Conservation (phyloP, 2,888 invertebrate species). For the Spatulosminthurus flaviceps region DNA sequence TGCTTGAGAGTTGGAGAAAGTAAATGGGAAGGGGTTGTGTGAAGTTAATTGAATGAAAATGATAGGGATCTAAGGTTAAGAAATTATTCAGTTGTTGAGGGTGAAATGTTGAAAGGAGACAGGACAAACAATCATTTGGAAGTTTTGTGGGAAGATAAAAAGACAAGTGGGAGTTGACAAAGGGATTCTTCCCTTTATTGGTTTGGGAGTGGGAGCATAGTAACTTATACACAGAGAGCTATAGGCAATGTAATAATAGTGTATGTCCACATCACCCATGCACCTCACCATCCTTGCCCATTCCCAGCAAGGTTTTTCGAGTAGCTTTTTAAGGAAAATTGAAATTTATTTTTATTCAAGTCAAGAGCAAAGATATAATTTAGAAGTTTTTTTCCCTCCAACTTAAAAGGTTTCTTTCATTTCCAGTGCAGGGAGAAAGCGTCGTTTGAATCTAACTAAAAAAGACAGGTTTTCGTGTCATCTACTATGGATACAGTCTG, state of each 20-base stretch:
- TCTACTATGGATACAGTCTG: too few species aligned
- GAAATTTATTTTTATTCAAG: conserved; percentile 42
- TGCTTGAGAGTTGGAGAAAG: too few species aligned
- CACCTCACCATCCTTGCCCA: too few species aligned
- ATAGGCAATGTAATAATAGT: too few species aligned
- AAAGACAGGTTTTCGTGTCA: conserved; percentile 31
- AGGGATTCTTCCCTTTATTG: not conserved
- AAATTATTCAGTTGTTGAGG: conserved; percentile 9
- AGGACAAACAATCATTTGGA: conserved; percentile 16
- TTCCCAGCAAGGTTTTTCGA: too few species aligned
- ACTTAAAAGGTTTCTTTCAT: conserved; percentile 39
- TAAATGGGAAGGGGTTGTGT: not conserved
- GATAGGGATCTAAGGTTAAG: conserved; percentile 18
- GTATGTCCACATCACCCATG: too few species aligned
- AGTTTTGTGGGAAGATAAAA: conserved; percentile 21
- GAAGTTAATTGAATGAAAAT: conserved; percentile 10
- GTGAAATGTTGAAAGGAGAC: not conserved
- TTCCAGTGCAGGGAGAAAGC: not conserved
- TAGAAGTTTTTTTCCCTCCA: conserved; percentile 31
- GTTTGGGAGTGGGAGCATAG: not conserved
- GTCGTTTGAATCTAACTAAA: conserved; percentile 30
- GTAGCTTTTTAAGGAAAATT: conserved; percentile 27
- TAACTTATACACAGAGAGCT: too few species aligned
- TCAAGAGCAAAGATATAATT: conserved; percentile 39
- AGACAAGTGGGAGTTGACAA: conserved; percentile 7